Base-by-base conservation (phyloP, 2,797 vertebrate genomes). In the Aythya fuligula region DNA sequence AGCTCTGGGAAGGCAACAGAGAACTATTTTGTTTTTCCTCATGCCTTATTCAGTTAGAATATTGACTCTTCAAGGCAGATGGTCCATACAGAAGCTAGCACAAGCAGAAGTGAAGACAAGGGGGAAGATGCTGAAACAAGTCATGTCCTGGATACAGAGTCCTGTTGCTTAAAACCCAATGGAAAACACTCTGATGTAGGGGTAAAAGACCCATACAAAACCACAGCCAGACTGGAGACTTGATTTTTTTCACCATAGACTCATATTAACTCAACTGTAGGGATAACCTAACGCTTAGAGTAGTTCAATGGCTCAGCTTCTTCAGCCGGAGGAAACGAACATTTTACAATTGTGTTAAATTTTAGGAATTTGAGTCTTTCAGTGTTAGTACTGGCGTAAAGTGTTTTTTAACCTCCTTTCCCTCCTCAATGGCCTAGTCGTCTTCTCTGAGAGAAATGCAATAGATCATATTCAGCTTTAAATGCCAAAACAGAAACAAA, bases 61-160 rank as follows among this genome's bases (percentile, higher is more conserved):
- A 1, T 6, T 28, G 9, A 11, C 34, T 34, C 12, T 22, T 64
- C 43, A n/a, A 38, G 41, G 27, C 65, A 58, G 54, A 2, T 14
- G 25, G 30, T 78, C 57, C 14, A 1, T 8, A 2, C 0, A 0
- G 41, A 9, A 56, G 11, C 9, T 79, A 3, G 0, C 56, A 24
- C n/a, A 32, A 34, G 21, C 45, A 21, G 4, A 64, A 74, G 38
- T 20, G 49, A 69, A 30, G 80, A 6, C 6, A 4, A 49, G 14
- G n/a, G 39, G 19, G 4, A 54, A 43, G 53, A 8, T 2, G 3
- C 9, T 72, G 45, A 61, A 81, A 41, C 12, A 18, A 66, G 62
- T 51, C 1, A 13, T 8, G 21, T 75, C n/a, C 58, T 90, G 45
- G 51, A 34, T 22, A 12, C 15, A 21, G 12, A 4, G 47, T 39